A percentile compares a stretch with the other conserved stretches of the same genome.
These are phyloP conservation scores for Myiozetetes cayanensis DNA, from an alignment of 2,113 vertebrate species.

Conservation along the genomic window DNA sequence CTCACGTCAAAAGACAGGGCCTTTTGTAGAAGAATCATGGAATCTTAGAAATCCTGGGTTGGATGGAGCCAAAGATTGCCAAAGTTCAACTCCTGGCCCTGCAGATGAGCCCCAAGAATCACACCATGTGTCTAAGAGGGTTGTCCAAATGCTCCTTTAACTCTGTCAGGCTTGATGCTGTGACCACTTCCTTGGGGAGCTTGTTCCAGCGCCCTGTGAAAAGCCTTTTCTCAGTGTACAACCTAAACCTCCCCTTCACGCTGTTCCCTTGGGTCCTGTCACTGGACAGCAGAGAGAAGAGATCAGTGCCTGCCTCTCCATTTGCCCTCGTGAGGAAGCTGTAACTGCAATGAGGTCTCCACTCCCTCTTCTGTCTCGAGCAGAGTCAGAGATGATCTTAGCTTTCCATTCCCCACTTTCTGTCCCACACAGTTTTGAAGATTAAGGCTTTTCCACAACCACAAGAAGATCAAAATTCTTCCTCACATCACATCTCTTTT, in stretches of 20 bases:
- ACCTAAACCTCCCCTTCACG: background rate
- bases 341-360: background rate
- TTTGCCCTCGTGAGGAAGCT: background rate
- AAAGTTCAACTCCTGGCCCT: background rate
- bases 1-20: background rate
- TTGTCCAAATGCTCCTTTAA: rapidly evolving
- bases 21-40: background rate
- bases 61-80: background rate
- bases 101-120: background rate
- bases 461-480: background rate
- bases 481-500: background rate
- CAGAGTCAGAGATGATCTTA: background rate
- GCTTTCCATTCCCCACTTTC: background rate
- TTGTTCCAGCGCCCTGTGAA: background rate
- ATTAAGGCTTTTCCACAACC: background rate
- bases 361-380: background rate
- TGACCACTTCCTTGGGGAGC: background rate
- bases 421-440: background rate
- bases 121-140: background rate
- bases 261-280: background rate
- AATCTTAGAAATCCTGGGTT: background rate
- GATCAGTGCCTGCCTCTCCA: background rate
- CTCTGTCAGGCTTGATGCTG: background rate
- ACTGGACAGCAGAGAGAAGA: background rate
- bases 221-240: background rate